Base-by-base conservation (phyloP, 2,797 vertebrate genomes). In the Sphenopsis melanotis region DNA sequence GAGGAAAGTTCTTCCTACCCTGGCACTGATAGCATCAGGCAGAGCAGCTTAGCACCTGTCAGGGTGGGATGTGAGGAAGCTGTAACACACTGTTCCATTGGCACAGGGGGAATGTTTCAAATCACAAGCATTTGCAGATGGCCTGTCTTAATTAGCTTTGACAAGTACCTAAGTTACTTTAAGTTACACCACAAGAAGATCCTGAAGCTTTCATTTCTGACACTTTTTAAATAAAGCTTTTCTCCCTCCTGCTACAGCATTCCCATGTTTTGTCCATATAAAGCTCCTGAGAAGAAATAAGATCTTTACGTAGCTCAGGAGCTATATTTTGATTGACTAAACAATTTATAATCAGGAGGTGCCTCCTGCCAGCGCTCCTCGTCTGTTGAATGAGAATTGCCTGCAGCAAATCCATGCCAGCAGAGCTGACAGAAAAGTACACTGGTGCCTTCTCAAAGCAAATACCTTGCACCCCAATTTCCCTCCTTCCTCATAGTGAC, bases 121-220 rank as follows among this genome's bases (percentile, higher is more conserved):
- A 39, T 93, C 85, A 60, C 14, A 75, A 82, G 32, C 4, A 0
- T 65, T 86, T 94, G 77, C 95, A 96, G 94, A 95, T 95, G 91
- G 94, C 77, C 60, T 86, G 87, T 87, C 89, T 91, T 91, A 93
- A 95, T 97, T 94, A 95, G 83, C 77, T 93, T 84, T 96, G 94
- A 93, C 93, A 94, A 96, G 88, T 95, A 95, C 85, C 90, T 95
- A 94, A 91, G 90, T 84, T 95, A 76, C 77, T 91, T 44, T 34
- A 76, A 96, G 88, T 93, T 95, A 63, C 52, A 41, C 87, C 85
- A 88, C 94, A 96, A 86, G 39, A 55, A 57, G 77, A 91, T 96
- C 56, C 64, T 68, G 93, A 72, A 82, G 83, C 47, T 91, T 96
- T 94, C 36, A 15, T 75, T 89, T 89, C 59, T 94, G 76, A 69